phyloP scores from a whole-genome alignment of 2,113 vertebrate species.

The Ploceus nigricollis region DNA sequence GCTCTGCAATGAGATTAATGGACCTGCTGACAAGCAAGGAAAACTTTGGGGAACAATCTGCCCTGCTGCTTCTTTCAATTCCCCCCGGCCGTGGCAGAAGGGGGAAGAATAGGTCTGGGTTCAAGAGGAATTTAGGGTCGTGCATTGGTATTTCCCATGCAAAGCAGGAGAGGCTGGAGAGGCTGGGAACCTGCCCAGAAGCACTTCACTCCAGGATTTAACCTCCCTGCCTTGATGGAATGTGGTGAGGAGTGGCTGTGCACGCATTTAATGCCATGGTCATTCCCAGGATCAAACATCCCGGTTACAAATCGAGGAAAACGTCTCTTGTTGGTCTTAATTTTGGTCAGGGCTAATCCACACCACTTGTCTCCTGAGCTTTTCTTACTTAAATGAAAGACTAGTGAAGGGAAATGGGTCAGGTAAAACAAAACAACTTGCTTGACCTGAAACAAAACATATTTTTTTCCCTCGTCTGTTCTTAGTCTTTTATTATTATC shows the following conservation, averaged over 20 bases:
- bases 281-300: background rate
- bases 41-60: background rate
- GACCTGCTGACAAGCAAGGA: background rate
- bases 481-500: background rate
- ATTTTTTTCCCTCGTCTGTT: background rate
- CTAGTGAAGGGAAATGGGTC: background rate
- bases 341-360: background rate
- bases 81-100: accelerated
- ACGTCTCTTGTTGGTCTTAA: background rate
- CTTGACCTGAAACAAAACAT: background rate
- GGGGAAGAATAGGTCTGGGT: background rate
- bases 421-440: background rate
- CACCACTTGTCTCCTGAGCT: background rate
- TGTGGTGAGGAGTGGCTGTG: background rate
- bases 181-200: background rate
- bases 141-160: background rate
- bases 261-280: accelerated
- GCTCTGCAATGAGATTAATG: slow-evolving; percentile 17
- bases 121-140: background rate
- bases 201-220: background rate
- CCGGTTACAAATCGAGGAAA: background rate
- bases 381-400: background rate
- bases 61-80: background rate
- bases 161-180: background rate
- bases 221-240: background rate